phyloP scores from a whole-genome alignment of 2,888 invertebrate species.

The Neuroscelio doddi region DNA sequence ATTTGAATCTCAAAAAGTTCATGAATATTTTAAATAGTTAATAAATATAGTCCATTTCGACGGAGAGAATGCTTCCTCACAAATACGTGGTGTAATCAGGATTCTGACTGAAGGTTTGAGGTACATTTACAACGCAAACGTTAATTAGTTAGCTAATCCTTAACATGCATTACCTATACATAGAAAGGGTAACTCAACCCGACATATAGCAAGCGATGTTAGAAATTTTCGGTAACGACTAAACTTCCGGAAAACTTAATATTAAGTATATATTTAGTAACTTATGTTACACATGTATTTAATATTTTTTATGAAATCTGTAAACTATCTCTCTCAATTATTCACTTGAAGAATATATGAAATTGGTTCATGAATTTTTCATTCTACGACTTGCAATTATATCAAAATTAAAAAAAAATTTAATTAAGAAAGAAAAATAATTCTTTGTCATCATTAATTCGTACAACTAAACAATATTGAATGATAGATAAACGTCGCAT shows the following conservation, averaged over 20 bases:
- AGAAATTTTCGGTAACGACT: conserved; percentile 56
- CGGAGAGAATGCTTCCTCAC: conserved; percentile 15
- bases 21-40: no score
- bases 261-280: conserved; percentile 18
- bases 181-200: conserved; percentile 45
- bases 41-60: no score
- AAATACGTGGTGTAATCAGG: conserved; percentile 41
- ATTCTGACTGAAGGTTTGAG: conserved; percentile 42
- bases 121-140: conserved; percentile 57
- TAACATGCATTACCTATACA: conserved; percentile 63
- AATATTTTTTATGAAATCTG: no score
- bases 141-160: conserved; percentile 64
- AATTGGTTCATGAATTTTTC: not conserved
- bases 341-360: not conserved
- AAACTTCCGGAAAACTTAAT: conserved; percentile 56
- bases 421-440: conserved; percentile 15
- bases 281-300: not conserved
- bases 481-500: conserved; percentile 38
- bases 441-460: conserved; percentile 8
- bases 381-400: no score
- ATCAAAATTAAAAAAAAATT: not conserved
- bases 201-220: conserved; percentile 52
- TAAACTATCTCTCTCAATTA: no score
- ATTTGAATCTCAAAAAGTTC: no score
- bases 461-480: conserved; percentile 33